phyloP scores from a whole-genome alignment of 2,797 vertebrate species.

The Furcifer pardalis region DNA sequence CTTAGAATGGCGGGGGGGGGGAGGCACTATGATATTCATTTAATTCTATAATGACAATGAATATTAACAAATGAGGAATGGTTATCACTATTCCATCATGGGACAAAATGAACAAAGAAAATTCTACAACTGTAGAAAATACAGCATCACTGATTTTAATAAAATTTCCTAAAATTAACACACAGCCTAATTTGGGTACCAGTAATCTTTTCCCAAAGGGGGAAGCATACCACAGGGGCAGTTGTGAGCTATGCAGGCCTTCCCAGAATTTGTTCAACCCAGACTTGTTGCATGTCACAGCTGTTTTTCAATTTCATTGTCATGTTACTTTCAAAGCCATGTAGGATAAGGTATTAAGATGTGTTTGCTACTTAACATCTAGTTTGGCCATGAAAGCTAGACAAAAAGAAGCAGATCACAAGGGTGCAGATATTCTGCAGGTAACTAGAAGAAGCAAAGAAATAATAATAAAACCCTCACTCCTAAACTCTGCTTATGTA shows the following conservation, averaged over 20 bases:
- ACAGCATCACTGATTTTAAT: background rate
- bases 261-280: too few relatives aligned
- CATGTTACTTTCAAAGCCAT: background rate
- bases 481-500: background rate
- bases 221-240: background rate
- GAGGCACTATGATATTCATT: too few relatives aligned
- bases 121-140: too few relatives aligned
- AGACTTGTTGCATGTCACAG: too few relatives aligned
- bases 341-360: background rate
- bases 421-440: background rate
- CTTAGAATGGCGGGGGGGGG: too few relatives aligned
- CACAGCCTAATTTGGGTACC: background rate
- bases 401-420: background rate
- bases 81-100: background rate
- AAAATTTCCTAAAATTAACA: too few relatives aligned
- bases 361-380: background rate
- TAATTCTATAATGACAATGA: background rate
- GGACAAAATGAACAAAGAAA: background rate
- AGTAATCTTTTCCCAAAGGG: background rate
- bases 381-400: background rate
- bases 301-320: background rate
- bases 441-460: background rate
- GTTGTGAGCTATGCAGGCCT: background rate
- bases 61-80: background rate
- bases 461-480: background rate